Evolutionary conservation across 1,140 invertebrate genomes (phyloP).

Genomic region (Trypoxylus dichotomus): DNA sequence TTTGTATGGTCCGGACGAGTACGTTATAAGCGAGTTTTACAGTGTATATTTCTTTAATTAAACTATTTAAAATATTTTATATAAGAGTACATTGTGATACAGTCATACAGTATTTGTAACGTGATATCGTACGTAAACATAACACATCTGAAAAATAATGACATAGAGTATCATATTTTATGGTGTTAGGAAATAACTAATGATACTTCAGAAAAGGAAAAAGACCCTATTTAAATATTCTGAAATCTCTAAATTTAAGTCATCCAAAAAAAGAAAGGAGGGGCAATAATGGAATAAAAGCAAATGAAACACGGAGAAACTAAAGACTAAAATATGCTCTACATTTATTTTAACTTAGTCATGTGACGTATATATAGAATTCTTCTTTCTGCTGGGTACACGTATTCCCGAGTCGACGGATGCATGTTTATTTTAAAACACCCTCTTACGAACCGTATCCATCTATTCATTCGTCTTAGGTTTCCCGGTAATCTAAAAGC

Average conservation of each 20-base stretch:
- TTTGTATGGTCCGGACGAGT: no score
- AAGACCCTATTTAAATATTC: background rate
- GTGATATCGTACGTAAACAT: background rate
- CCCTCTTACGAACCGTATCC: background rate
- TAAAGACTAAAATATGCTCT: background rate
- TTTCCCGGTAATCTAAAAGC: background rate
- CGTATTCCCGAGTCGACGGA: background rate
- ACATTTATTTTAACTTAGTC: background rate
- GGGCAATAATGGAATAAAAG: background rate
- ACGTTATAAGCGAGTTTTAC: no score
- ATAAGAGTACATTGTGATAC: background rate
- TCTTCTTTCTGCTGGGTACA: background rate
- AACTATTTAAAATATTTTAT: no score
- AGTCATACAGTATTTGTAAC: background rate
- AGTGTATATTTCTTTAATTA: no score
- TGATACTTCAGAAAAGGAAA: background rate
- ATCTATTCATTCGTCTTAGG: background rate
- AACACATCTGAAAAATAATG: background rate
- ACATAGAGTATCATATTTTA: background rate
- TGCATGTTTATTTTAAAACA: constrained; percentile 3
- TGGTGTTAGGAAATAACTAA: background rate
- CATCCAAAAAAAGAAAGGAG: background rate
- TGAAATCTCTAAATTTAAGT: background rate
- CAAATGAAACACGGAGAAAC: background rate
- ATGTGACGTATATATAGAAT: background rate